phyloP scores from a whole-genome alignment of 2,113 vertebrate genomes.

The Naja naja region DNA sequence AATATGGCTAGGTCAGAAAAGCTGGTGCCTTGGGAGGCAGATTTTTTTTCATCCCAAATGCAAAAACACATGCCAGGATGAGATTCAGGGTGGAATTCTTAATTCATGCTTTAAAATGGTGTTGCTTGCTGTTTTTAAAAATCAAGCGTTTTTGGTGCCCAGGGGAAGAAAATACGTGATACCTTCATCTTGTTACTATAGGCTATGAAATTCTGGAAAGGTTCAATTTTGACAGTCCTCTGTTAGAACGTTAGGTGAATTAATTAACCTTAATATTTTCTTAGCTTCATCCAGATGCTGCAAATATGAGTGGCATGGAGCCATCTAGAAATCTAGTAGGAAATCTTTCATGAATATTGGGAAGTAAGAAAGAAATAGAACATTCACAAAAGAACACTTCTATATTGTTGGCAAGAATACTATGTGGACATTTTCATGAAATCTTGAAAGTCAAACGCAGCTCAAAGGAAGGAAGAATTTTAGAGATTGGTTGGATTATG shows the following conservation, averaged over 20 bases:
- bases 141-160: too few relatives aligned
- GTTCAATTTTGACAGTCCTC: background rate
- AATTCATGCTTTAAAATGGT: too few relatives aligned
- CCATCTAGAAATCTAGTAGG: background rate
- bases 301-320: background rate
- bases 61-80: too few relatives aligned
- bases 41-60: too few relatives aligned
- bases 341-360: background rate
- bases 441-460: too few relatives aligned
- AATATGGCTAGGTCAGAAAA: background rate
- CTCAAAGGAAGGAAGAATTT: too few relatives aligned
- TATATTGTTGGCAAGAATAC: background rate
- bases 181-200: background rate
- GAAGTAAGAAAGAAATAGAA: background rate
- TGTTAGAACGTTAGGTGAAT: background rate
- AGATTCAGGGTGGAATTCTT: too few relatives aligned
- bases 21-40: too few relatives aligned
- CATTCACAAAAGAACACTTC: background rate
- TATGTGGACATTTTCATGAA: background rate
- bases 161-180: too few relatives aligned
- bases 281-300: background rate
- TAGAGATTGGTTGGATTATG: too few relatives aligned
- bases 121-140: too few relatives aligned
- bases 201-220: background rate
- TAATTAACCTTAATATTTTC: background rate